phyloP scores from a whole-genome alignment of 92 coral and sea anemone genomes.

The Plumapathes pennacea region DNA sequence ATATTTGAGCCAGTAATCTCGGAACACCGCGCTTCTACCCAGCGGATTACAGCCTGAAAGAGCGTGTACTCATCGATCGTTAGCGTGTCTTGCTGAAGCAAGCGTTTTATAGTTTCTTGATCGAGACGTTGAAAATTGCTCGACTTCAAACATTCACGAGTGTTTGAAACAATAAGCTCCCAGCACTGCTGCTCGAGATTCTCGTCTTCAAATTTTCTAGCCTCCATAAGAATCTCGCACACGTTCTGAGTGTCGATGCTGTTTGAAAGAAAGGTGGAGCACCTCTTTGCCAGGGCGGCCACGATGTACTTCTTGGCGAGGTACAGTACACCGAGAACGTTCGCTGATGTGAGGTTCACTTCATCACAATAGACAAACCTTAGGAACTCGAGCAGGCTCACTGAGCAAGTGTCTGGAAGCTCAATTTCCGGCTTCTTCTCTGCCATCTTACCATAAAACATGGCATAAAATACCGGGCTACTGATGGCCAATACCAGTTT shows the following conservation, averaged over 20 bases:
- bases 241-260: conserved; percentile 20
- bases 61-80: conserved; percentile 24
- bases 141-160: conserved; percentile 11
- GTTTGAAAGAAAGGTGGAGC: conserved; percentile 9
- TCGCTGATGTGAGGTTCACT: too few relatives aligned
- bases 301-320: conserved; percentile 40
- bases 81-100: conserved; percentile 30
- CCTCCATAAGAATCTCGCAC: conserved; percentile 15
- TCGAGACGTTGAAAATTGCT: conserved; percentile 10
- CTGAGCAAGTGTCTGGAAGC: too few relatives aligned
- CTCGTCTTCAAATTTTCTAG: conserved; percentile 17
- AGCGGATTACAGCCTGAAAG: conserved; percentile 29
- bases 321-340: conserved; percentile 25
- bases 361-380: too few relatives aligned
- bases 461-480: too few relatives aligned
- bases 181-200: conserved; percentile 33
- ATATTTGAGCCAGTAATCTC: conserved; percentile 15
- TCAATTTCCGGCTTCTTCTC: too few relatives aligned
- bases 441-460: too few relatives aligned
- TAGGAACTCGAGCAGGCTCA: too few relatives aligned
- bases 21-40: conserved; percentile 35
- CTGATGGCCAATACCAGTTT: too few relatives aligned
- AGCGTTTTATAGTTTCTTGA: conserved; percentile 16
- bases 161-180: conserved; percentile 24
- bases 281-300: conserved; percentile 17